phyloP scores from a whole-genome alignment of 2,888 invertebrate genomes.

The Ennomos fuscantarius region DNA sequence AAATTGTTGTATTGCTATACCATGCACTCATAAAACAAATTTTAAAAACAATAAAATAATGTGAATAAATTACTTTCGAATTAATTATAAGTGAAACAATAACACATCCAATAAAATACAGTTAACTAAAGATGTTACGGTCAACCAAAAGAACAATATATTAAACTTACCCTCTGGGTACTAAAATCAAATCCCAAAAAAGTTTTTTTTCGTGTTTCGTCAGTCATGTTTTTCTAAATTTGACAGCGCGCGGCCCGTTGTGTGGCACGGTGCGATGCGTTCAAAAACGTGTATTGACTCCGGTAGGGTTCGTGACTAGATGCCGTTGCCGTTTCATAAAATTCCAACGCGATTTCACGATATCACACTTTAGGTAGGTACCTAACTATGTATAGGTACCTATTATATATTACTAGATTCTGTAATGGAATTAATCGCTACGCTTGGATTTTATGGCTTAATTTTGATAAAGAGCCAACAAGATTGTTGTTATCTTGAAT shows the following conservation, averaged over 20 bases:
- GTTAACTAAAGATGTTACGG: background rate
- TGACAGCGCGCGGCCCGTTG: slow-evolving; percentile 63
- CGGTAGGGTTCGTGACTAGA: slow-evolving; percentile 59
- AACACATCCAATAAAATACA: background rate
- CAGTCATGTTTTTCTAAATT: slow-evolving; percentile 73
- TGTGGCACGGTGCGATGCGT: slow-evolving; percentile 59
- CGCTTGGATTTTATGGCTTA: slow-evolving; percentile 42
- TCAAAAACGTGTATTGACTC: slow-evolving; percentile 48
- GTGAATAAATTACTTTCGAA: background rate
- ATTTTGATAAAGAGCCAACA: slow-evolving; percentile 50
- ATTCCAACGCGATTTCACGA: slow-evolving; percentile 60
- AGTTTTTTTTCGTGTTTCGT: slow-evolving; percentile 75
- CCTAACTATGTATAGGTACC: slow-evolving; percentile 42
- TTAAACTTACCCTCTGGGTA: slow-evolving; percentile 90
- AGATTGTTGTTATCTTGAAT: slow-evolving; percentile 48
- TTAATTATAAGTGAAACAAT: too few species aligned
- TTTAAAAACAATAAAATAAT: slow-evolving; percentile 1
- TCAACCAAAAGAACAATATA: slow-evolving; percentile 12
- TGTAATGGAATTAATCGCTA: slow-evolving; percentile 50
- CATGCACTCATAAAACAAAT: background rate
- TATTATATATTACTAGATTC: slow-evolving; percentile 51
- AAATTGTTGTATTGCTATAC: background rate
- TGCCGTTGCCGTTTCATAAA: slow-evolving; percentile 56
- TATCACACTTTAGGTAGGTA: slow-evolving; percentile 42
- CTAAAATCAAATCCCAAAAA: slow-evolving; percentile 95